phyloP scores from a whole-genome alignment of 2,888 invertebrate species.

The Scaptomyza caliginosa region DNA sequence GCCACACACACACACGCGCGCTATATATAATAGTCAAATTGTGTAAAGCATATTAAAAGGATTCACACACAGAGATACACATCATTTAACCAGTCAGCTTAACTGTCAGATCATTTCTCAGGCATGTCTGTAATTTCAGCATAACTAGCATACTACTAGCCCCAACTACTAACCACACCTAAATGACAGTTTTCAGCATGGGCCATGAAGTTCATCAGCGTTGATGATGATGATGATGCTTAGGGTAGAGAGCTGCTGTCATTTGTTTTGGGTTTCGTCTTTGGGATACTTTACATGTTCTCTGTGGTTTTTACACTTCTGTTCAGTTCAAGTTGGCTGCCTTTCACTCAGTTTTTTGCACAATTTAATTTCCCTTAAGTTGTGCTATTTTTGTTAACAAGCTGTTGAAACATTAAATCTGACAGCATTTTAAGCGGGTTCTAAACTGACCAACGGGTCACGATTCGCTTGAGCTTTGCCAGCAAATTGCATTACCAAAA shows the following conservation, averaged over 20 bases:
- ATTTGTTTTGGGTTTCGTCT: conserved; percentile 43
- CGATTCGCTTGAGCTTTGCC: background rate
- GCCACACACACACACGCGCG: conserved; percentile 19
- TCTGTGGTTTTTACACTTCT: conserved; percentile 39
- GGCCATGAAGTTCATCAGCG: conserved; percentile 49
- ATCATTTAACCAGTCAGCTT: conserved; percentile 67
- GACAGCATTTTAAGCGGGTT: background rate
- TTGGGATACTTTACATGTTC: conserved; percentile 48
- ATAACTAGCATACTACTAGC: conserved; percentile 19
- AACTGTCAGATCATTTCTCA: conserved; percentile 52
- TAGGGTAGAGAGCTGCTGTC: conserved; percentile 7
- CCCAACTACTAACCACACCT: background rate
- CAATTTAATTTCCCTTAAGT: conserved; percentile 52
- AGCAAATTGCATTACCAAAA: conserved; percentile 70
- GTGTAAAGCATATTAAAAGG: conserved; percentile 72
- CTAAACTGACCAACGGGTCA: conserved; percentile 13
- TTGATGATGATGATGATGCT: conserved; percentile 44
- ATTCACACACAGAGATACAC: conserved; percentile 63
- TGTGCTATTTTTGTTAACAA: conserved; percentile 19
- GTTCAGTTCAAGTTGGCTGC: conserved; percentile 61
- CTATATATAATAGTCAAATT: conserved; percentile 37
- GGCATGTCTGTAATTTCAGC: conserved; percentile 22
- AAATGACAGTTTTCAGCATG: conserved; percentile 56
- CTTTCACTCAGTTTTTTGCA: conserved; percentile 64
- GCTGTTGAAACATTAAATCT: background rate